phyloP scores from a whole-genome alignment of 2,888 invertebrate genomes.

The Melieria picta region DNA sequence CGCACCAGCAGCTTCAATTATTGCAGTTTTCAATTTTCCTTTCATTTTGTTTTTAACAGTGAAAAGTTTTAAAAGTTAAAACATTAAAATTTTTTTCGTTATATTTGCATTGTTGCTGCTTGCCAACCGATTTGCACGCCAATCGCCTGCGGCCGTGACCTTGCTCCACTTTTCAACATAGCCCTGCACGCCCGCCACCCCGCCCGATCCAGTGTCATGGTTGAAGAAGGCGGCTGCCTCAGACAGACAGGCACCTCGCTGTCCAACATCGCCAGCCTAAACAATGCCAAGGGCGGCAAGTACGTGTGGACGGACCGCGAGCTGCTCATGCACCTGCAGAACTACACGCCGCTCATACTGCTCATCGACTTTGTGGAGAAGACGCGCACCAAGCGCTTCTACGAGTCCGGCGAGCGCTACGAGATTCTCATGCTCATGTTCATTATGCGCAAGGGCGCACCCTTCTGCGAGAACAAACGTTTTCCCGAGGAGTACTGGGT shows the following conservation, averaged over 20 bases:
- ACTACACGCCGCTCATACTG: slow-evolving; percentile 56
- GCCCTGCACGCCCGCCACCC: not conserved
- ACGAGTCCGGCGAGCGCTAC: slow-evolving; percentile 58
- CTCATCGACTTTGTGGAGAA: slow-evolving; percentile 60
- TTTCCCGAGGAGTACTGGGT: slow-evolving; percentile 62
- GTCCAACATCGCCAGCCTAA: slow-evolving; percentile 3
- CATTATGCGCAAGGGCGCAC: slow-evolving; percentile 57
- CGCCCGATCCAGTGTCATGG: slow-evolving; percentile 41
- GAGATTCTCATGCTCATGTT: slow-evolving; percentile 59
- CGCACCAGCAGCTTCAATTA: not conserved
- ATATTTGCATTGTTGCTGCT: no score
- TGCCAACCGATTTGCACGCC: no score
- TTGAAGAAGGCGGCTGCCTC: slow-evolving; percentile 52
- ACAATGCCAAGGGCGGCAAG: slow-evolving; percentile 41
- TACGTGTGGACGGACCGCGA: slow-evolving; percentile 59
- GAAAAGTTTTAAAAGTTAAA: no score
- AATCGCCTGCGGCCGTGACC: slow-evolving; percentile 7
- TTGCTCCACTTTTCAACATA: slow-evolving; percentile 20
- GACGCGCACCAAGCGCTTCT: slow-evolving; percentile 59
- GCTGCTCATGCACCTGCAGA: slow-evolving; percentile 58
- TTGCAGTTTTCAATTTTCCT: no score
- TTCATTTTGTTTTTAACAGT: no score
- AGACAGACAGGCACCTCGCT: slow-evolving; percentile 50
- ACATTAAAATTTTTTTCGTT: no score
- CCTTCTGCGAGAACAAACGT: slow-evolving; percentile 60